Percentiles rank a stretch among this genome's conserved stretches.
These are phyloP conservation scores for Pycnonotus jocosus DNA, from an alignment of 2,113 vertebrate genomes.

Conservation along the genomic window DNA sequence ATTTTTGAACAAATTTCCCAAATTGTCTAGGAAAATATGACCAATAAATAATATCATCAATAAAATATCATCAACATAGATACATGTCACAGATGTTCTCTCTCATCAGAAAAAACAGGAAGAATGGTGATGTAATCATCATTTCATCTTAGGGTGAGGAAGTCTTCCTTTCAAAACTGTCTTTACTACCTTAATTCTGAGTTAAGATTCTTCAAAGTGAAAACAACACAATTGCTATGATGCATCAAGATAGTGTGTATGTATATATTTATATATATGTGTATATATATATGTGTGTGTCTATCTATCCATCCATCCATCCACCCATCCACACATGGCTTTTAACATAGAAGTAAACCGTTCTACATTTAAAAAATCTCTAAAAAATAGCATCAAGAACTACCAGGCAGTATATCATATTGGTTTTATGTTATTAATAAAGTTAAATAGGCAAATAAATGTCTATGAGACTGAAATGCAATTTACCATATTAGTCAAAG, in stretches of 20 bases:
- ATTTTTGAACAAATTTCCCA: background rate
- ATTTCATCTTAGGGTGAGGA: background rate
- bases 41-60: too few relatives aligned
- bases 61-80: background rate
- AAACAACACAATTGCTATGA: background rate
- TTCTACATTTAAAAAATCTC: background rate
- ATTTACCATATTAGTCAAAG: background rate
- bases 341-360: background rate
- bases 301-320: background rate
- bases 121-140: background rate
- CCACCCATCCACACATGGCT: background rate
- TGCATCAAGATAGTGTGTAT: background rate
- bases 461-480: background rate
- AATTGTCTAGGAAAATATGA: background rate
- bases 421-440: background rate
- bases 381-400: background rate
- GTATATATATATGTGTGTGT: background rate
- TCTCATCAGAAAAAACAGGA: background rate
- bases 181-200: background rate
- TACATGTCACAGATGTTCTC: background rate
- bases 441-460: background rate
- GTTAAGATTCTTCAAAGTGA: background rate
- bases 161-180: background rate
- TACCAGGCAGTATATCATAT: background rate
- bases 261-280: fast-evolving